Evolutionary conservation across 2,113 vertebrate genomes (phyloP), one percentile per base, ranked within the genome.

Genomic region (Telmatochromis sp.): DNA sequence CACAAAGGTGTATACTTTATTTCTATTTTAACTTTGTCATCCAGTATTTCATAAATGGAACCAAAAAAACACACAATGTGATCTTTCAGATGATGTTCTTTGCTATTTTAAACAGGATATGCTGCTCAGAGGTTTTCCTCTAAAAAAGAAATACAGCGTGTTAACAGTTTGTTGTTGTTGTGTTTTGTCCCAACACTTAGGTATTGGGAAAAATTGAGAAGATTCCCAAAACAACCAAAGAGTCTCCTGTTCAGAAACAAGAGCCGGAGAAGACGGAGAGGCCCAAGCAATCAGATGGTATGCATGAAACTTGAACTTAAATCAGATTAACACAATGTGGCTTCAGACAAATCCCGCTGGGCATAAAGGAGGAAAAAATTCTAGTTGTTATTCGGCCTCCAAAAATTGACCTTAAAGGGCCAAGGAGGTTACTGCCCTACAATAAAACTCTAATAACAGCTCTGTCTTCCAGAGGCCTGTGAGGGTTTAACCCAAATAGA

Each of bases 261-360:
- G 98, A 98, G 6, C 37, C 89, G 2, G 97, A 98, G 82, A 99
- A 96, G 92, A 95, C 96, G 19, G 98, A 98, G 81, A 97, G 95
- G 89, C 82, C 2, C 63, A 97, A 95, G 91, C 97, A 95, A 60
- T 80, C 96, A 49, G 98, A 98, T 82, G 96, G 98, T 99, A 95
- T 96, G 97, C 87, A 13, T 17, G 12, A 68, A 15, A 47, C 80
- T 73, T 45, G 65, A 73, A 73, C 14, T 47, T 47, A n/a, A 51
- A 5, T 2, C 10, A 49, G 4, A 23, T 53, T 8, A 68, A 80
- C 70, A 78, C 45, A 11, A 3, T 49, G 23, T 49, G 26, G 26
- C 70, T 75, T 75, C 15, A 75, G 14, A 49, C 26, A 37, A 37
- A 68, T 68, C 88, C 92, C 95, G 84, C 86, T 87, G 21, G 97